Percentiles rank a stretch among this genome's conserved stretches.
Conservation (phyloP, 2,113 vertebrate species). For the Microcebus lehilahytsara region DNA sequence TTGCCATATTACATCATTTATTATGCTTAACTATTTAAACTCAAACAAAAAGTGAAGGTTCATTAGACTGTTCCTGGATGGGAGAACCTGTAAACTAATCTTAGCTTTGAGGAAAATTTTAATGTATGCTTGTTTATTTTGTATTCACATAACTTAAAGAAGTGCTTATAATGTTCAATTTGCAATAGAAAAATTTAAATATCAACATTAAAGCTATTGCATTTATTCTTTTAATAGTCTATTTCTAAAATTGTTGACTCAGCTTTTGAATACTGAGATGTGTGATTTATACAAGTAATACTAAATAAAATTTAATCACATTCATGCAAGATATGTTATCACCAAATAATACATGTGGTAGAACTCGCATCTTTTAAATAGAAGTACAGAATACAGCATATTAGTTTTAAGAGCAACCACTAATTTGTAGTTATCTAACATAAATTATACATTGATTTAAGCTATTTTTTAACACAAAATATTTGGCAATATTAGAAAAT, state of each 20-base stretch:
- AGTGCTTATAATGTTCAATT: not conserved
- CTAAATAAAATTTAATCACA: not conserved
- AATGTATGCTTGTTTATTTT: not conserved
- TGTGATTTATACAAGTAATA: not conserved
- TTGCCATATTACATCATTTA: not conserved
- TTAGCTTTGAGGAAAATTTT: not conserved
- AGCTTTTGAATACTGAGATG: not conserved
- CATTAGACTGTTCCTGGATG: not conserved
- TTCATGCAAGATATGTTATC: not conserved
- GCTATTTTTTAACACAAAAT: conserved; percentile 6
- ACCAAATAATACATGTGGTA: not conserved
- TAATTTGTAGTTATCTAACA: not conserved
- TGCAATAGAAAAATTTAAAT: no score
- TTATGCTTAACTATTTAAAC: conserved; percentile 2
- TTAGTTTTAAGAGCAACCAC: not conserved
- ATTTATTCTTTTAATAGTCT: not conserved
- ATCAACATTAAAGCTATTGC: not conserved
- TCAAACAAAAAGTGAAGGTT: not conserved
- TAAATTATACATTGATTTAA: not conserved
- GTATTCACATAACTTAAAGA: not conserved
- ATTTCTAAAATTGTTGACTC: not conserved
- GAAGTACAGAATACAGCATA: not conserved
- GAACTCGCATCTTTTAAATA: not conserved
- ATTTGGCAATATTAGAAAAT: not conserved
- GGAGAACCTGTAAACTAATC: not conserved